Evolutionary conservation across 53 echinoderm and acorn worm genomes (phyloP).

Genomic region (Stichopus horrens): DNA sequence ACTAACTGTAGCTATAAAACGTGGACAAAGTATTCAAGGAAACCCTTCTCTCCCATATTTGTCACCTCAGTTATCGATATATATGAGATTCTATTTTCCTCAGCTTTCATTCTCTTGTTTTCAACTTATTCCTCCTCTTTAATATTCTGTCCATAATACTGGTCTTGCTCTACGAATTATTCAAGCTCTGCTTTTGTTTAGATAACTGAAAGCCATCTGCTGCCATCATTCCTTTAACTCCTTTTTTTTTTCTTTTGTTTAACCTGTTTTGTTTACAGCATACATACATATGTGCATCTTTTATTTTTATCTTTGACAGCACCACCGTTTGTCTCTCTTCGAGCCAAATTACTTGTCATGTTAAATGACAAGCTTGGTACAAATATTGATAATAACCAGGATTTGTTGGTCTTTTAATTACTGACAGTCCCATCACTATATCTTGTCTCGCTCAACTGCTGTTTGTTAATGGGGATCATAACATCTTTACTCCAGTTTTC

Average conservation of each 20-base stretch:
- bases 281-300: neutral
- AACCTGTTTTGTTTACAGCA: neutral
- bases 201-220: slow-evolving; percentile 17
- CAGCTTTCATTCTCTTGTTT: no score
- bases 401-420: slow-evolving; percentile 45
- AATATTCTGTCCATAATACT: no score
- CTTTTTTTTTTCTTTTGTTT: neutral
- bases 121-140: no score
- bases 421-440: slow-evolving; percentile 20
- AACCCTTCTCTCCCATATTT: no score
- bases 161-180: neutral
- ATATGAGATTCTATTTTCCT: no score
- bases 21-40: no score
- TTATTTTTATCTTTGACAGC: neutral
- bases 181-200: slow-evolving; percentile 37
- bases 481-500: slow-evolving; percentile 6
- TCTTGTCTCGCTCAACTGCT: slow-evolving; percentile 14
- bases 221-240: neutral
- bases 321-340: no score
- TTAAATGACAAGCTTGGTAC: slow-evolving; percentile 25
- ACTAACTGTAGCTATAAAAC: no score
- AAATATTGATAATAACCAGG: slow-evolving; percentile 40
- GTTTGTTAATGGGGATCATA: slow-evolving; percentile 16
- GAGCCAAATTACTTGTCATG: slow-evolving; percentile 34
- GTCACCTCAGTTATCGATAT: no score